Percentiles rank a stretch among this genome's conserved stretches.
Evolutionary conservation across 2,797 vertebrate species (phyloP).

Genomic region (Apodemus agrarius): DNA sequence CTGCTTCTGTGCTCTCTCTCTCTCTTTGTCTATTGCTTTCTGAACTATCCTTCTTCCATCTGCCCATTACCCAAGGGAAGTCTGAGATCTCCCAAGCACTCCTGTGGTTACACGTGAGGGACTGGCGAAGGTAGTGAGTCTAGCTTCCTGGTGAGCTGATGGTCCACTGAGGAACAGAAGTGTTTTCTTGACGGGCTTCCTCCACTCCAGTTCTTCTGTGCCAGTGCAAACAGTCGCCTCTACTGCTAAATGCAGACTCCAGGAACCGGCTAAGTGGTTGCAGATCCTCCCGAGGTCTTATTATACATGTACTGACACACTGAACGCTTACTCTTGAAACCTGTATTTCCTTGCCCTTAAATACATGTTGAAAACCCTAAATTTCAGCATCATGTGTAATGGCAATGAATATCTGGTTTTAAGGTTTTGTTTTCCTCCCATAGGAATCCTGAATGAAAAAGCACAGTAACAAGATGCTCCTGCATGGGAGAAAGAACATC

Average conservation of each 20-base stretch:
- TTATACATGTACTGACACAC: slow-evolving; percentile 48
- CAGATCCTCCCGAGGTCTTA: slow-evolving; percentile 53
- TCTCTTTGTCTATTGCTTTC: background rate
- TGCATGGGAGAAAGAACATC: background rate
- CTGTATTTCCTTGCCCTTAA: slow-evolving; percentile 45
- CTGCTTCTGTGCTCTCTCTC: background rate
- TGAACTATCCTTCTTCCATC: background rate
- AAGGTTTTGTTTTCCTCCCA: background rate
- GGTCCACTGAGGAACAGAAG: slow-evolving; percentile 13
- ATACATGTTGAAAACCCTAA: slow-evolving; percentile 37
- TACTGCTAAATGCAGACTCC: slow-evolving; percentile 71
- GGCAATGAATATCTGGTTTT: background rate
- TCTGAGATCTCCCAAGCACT: background rate
- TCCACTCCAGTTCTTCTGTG: slow-evolving; percentile 27
- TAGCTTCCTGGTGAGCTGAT: slow-evolving; percentile 39
- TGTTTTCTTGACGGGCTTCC: slow-evolving; percentile 61
- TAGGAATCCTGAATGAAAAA: background rate
- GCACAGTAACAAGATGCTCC: background rate
- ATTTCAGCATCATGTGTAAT: slow-evolving; percentile 38
- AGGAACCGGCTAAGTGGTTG: slow-evolving; percentile 59
- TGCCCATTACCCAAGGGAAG: background rate
- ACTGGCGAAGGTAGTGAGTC: background rate
- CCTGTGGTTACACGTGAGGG: background rate
- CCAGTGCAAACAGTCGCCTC: slow-evolving; percentile 48
- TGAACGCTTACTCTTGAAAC: slow-evolving; percentile 61